These are phyloP conservation scores for Ceratina australensis DNA, from an alignment of 1,140 invertebrate genomes.

Conservation along the genomic window DNA sequence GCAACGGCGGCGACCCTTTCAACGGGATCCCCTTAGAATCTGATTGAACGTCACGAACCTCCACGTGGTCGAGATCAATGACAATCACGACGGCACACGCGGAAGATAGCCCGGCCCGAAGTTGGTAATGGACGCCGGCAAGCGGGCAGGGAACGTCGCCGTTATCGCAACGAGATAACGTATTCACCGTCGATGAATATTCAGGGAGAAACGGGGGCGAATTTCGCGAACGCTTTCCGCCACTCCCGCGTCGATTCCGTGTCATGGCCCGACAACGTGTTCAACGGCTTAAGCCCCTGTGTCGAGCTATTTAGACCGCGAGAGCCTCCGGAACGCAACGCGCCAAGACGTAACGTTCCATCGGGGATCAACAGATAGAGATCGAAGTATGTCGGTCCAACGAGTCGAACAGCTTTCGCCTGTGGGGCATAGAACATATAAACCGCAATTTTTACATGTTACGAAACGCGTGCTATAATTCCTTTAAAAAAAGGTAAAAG, in stretches of 20 bases:
- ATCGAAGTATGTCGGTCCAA: too few relatives aligned
- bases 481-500: too few relatives aligned
- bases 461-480: too few relatives aligned
- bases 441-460: too few relatives aligned
- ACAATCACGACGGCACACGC: background rate
- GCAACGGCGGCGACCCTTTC: background rate
- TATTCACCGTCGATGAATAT: slow-evolving; percentile 29
- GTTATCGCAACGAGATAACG: slow-evolving; percentile 20
- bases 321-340: background rate
- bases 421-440: too few relatives aligned
- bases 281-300: background rate
- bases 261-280: background rate
- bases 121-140: background rate
- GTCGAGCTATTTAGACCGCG: slow-evolving; percentile 20
- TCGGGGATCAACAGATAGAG: too few relatives aligned
- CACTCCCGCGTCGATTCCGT: slow-evolving; percentile 6
- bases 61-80: background rate
- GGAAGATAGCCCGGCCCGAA: background rate
- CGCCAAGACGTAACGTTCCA: too few relatives aligned
- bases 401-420: too few relatives aligned
- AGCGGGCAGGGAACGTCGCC: background rate
- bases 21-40: background rate
- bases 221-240: background rate
- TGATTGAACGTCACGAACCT: background rate
- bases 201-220: slow-evolving; percentile 2